phyloP scores from a whole-genome alignment of 92 coral and sea anemone species.

The Chrysogorgia sp. region DNA sequence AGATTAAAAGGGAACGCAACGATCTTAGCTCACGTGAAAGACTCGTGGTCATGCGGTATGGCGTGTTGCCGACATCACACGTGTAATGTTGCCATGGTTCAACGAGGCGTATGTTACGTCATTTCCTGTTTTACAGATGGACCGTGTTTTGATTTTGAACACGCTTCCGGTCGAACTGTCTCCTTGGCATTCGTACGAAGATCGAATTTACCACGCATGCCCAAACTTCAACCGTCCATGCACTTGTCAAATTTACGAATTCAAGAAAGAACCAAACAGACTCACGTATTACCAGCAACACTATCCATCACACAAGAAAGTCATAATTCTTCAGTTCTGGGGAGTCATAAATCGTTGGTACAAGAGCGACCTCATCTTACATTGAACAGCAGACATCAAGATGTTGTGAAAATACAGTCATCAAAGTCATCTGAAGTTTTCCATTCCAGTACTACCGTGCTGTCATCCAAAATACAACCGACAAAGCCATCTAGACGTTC shows the following conservation, averaged over 20 bases:
- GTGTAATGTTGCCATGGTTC: constrained; percentile 34
- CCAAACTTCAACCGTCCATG: constrained; percentile 5
- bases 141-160: constrained; percentile 36
- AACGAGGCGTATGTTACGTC: constrained; percentile 19
- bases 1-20: constrained; percentile 42
- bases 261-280: neutral
- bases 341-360: neutral
- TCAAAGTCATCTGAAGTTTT: neutral
- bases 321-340: neutral
- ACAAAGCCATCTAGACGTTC: neutral
- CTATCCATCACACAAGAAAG: neutral
- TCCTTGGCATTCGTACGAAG: constrained; percentile 40
- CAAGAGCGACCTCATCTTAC: neutral
- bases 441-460: neutral
- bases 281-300: neutral
- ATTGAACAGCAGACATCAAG: neutral
- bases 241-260: neutral
- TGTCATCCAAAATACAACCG: neutral
- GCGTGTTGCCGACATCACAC: constrained; percentile 20
- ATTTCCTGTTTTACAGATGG: constrained; percentile 19
- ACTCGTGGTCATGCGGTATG: constrained; percentile 34
- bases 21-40: constrained; percentile 22
- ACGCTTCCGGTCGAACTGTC: constrained; percentile 1
- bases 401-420: neutral
- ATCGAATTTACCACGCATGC: neutral